These are phyloP conservation scores for Zygogramma bicolorata DNA, from an alignment of 2,888 invertebrate species.

Conservation along the genomic window DNA sequence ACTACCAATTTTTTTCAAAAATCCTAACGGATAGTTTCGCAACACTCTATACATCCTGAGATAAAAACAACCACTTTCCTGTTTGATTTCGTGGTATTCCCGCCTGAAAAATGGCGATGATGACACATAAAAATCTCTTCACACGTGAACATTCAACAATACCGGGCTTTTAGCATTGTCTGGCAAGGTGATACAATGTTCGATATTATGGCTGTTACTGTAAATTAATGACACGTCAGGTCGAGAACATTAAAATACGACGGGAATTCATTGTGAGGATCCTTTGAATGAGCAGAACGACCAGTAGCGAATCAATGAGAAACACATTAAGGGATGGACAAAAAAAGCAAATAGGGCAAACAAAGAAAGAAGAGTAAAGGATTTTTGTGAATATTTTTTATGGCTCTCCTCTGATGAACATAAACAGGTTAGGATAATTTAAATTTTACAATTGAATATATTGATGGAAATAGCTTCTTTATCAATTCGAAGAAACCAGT, in stretches of 20 bases:
- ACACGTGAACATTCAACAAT: slow-evolving; percentile 53
- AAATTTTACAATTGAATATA: too few species aligned
- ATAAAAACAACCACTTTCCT: not conserved
- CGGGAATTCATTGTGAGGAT: slow-evolving; percentile 63
- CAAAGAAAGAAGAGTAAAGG: not conserved
- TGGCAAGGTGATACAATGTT: slow-evolving; percentile 59
- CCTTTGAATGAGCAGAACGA: slow-evolving; percentile 56
- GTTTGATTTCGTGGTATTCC: not conserved
- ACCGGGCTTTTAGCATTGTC: slow-evolving; percentile 61
- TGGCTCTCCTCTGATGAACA: too few species aligned
- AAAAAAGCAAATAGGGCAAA: too few species aligned
- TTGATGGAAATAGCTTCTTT: too few species aligned
- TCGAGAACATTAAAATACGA: slow-evolving; percentile 63
- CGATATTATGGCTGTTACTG: slow-evolving; percentile 62
- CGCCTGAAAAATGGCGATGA: slow-evolving; percentile 27
- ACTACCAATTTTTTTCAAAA: too few species aligned
- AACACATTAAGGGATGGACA: not conserved
- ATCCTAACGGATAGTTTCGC: too few species aligned
- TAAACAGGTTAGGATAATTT: too few species aligned
- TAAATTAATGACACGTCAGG: slow-evolving; percentile 66
- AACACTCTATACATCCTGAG: too few species aligned
- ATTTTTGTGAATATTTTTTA: not conserved
- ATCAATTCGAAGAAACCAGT: too few species aligned
- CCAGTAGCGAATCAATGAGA: slow-evolving; percentile 31
- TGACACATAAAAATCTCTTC: slow-evolving; percentile 52